Percentiles rank a stretch among this genome's conserved stretches.
Evolutionary conservation across 2,113 vertebrate genomes (phyloP).

Genomic region (Oreamnos americanus): DNA sequence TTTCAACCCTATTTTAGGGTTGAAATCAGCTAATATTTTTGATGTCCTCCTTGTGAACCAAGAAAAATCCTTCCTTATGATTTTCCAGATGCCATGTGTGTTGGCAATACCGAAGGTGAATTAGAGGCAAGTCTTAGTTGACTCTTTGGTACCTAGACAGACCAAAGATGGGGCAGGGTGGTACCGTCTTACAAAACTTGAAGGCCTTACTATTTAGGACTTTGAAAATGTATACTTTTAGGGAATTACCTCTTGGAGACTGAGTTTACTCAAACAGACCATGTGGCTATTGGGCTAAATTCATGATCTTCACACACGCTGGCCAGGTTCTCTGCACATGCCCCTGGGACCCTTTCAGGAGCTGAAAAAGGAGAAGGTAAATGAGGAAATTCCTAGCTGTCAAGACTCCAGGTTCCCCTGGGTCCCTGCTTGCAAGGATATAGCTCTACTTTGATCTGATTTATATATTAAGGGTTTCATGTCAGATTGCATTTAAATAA

Average conservation of each 20-base stretch:
- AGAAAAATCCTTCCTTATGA: neutral
- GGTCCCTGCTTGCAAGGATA: neutral
- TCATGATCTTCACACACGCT: neutral
- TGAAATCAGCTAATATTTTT: neutral
- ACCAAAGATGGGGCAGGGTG: neutral
- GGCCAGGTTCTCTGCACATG: neutral
- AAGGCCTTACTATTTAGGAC: neutral
- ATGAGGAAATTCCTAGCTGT: neutral
- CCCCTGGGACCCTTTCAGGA: neutral
- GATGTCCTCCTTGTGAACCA: neutral
- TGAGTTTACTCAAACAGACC: neutral
- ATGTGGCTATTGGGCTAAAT: neutral
- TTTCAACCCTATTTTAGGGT: neutral
- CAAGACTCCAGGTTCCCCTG: neutral
- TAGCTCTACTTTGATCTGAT: slow-evolving; percentile 34
- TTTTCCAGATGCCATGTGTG: neutral
- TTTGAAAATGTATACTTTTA: neutral
- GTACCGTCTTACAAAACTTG: neutral
- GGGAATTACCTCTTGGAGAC: neutral
- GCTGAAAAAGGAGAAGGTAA: neutral
- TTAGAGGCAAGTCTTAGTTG: neutral
- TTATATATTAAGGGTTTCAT: slow-evolving; percentile 23
- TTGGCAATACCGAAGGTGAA: neutral
- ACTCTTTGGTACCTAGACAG: neutral
- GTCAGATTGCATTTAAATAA: slow-evolving; percentile 34